Percentiles rank a stretch among this genome's conserved stretches.
These are phyloP conservation scores for Eudorcas thomsonii DNA, from an alignment of 2,113 vertebrate genomes.

Conservation along the genomic window DNA sequence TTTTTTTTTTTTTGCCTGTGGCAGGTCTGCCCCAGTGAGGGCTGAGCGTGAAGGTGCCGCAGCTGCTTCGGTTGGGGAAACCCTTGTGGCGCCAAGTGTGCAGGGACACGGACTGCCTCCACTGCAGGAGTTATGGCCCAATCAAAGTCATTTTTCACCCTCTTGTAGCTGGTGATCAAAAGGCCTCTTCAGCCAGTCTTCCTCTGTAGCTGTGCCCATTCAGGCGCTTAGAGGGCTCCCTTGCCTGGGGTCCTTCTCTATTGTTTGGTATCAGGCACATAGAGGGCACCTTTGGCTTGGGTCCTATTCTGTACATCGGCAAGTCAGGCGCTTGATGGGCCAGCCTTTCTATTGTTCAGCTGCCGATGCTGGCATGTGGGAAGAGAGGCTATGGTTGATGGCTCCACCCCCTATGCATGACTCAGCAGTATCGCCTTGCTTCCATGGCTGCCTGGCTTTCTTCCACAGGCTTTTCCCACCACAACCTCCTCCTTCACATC, in stretches of 20 bases:
- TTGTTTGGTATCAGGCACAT: too few species aligned
- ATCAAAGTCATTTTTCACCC: neutral
- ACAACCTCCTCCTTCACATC: neutral
- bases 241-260: too few species aligned
- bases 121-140: neutral
- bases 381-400: neutral
- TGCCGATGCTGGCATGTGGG: neutral
- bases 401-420: neutral
- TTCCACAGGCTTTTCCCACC: neutral
- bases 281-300: neutral
- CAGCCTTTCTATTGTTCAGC: neutral
- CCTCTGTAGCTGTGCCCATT: neutral
- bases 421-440: neutral
- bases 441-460: neutral
- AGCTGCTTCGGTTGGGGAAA: rapidly evolving
- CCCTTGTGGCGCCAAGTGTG: neutral
- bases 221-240: neutral
- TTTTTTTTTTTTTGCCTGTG: neutral
- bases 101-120: neutral
- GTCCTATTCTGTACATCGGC: neutral
- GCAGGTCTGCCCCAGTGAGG: neutral
- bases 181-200: neutral
- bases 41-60: neutral
- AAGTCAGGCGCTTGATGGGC: neutral
- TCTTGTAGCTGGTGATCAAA: neutral